Evolutionary conservation across 2,113 vertebrate genomes (phyloP).

Genomic region (Nannospalax galili): DNA sequence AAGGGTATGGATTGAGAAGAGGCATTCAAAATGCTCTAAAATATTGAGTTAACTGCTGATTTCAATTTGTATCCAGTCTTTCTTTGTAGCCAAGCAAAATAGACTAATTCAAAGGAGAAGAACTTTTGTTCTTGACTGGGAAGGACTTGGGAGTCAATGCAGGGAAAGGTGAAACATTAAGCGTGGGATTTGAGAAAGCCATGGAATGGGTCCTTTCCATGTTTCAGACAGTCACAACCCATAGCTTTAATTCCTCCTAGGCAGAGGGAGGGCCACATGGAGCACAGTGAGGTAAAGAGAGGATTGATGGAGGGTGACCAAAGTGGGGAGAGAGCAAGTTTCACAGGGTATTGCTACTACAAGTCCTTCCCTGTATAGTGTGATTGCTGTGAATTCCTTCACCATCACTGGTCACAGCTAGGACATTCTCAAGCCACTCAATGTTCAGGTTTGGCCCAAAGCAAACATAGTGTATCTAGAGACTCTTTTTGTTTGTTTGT

Average conservation of each 20-base stretch:
- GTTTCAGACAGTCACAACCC: neutral
- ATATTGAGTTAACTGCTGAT: neutral
- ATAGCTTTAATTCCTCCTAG: neutral
- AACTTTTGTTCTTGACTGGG: neutral
- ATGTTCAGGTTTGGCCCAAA: neutral
- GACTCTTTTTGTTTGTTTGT: too few species aligned
- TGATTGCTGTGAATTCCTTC: neutral
- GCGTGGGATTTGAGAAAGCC: neutral
- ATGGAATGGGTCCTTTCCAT: neutral
- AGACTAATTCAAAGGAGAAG: neutral
- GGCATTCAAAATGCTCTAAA: slow-evolving; percentile 29
- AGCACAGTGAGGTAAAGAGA: neutral
- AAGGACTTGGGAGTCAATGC: neutral
- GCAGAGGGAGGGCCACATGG: neutral
- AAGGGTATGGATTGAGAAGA: neutral
- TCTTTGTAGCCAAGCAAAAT: neutral
- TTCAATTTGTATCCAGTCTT: neutral
- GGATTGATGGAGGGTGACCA: neutral
- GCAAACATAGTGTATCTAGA: neutral
- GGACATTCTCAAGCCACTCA: neutral
- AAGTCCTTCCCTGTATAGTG: neutral
- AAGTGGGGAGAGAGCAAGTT: neutral
- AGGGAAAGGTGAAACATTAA: neutral
- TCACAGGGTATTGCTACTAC: neutral
- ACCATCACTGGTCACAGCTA: neutral